Base-by-base conservation (phyloP, 2,888 invertebrate species). In the Plutella xylostella region DNA sequence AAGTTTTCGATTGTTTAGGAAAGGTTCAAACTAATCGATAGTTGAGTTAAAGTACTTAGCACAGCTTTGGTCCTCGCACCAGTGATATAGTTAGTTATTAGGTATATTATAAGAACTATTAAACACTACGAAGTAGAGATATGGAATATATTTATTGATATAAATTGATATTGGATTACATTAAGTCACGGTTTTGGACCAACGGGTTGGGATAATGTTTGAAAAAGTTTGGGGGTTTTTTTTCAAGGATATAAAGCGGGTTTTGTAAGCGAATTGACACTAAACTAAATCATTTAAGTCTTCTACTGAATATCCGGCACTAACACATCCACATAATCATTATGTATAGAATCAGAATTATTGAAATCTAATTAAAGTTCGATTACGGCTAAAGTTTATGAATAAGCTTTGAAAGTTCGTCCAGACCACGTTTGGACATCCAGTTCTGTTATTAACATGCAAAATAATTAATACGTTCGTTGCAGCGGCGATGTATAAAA, bases 161-260 rank as follows among this genome's bases (percentile, higher is more conserved):
- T 56, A 55, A 49, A 49, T 56, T 67, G 75, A 75, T 77, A 77
- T 76, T 49, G 52, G 58, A 63, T 64, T 49, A 48, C 63, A 58
- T 53, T 63, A 80, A 79, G 77, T 79, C 80, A 75, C 74, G 68
- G 51, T 17, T 53, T 76, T 80, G 80, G 79, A 70, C 80, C 79
- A 48, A 69, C 49, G 57, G 65, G 65, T 63, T 51, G 7, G 28
- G 6, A 12, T 28, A n/a, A 28, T 28, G 3, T 28, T 28, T n/a
- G n/a, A n/a, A n/a, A n/a, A n/a, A n/a, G n/a, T n/a, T n/a, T n/a
- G n/a, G n/a, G n/a, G n/a, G n/a, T n/a, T n/a, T n/a, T n/a, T n/a
- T n/a, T n/a, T n/a, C n/a, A n/a, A n/a, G n/a, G n/a, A n/a, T n/a
- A n/a, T n/a, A n/a, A n/a, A n/a, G n/a, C n/a, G n/a, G n/a, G n/a